Evolutionary conservation across 2,797 vertebrate genomes (phyloP).

Genomic region (Aldrovandia affinis): DNA sequence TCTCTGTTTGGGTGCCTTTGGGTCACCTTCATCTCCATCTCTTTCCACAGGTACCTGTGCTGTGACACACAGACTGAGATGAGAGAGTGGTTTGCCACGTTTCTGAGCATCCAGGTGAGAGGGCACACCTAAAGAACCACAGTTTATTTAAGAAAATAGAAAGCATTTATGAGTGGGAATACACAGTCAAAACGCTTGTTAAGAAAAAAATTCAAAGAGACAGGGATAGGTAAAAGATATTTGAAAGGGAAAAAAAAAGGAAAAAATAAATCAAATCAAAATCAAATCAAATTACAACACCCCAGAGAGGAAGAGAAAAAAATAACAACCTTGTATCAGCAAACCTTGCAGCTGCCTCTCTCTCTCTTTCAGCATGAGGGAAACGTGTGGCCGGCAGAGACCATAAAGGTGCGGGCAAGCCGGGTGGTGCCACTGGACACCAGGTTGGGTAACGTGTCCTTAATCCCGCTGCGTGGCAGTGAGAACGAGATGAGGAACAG

Average conservation of each 20-base stretch:
- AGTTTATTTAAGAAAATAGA: too few relatives aligned
- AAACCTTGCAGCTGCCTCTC: neutral
- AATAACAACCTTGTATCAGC: too few relatives aligned
- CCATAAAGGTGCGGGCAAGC: slow-evolving; percentile 62
- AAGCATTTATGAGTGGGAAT: too few relatives aligned
- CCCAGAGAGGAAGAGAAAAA: too few relatives aligned
- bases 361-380: slow-evolving; percentile 69
- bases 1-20: neutral
- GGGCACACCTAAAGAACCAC: neutral
- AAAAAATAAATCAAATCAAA: too few relatives aligned
- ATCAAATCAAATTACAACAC: too few relatives aligned
- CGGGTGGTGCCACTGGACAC: slow-evolving; percentile 68
- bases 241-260: too few relatives aligned
- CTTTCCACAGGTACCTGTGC: slow-evolving; percentile 86
- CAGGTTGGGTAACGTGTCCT: slow-evolving; percentile 85
- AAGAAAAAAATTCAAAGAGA: too few relatives aligned
- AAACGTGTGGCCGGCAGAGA: slow-evolving; percentile 84
- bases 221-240: too few relatives aligned
- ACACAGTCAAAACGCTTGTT: too few relatives aligned
- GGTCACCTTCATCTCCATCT: neutral
- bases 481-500: slow-evolving; percentile 97
- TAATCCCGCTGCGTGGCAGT: slow-evolving; percentile 90
- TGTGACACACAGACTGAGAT: slow-evolving; percentile 87
- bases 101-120: slow-evolving; percentile 87
- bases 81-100: slow-evolving; percentile 91